A percentile compares a stretch with the other conserved stretches of the same genome.
These are phyloP conservation scores for Luehdorfia chinensis DNA, from an alignment of 1,140 invertebrate species.

Conservation along the genomic window DNA sequence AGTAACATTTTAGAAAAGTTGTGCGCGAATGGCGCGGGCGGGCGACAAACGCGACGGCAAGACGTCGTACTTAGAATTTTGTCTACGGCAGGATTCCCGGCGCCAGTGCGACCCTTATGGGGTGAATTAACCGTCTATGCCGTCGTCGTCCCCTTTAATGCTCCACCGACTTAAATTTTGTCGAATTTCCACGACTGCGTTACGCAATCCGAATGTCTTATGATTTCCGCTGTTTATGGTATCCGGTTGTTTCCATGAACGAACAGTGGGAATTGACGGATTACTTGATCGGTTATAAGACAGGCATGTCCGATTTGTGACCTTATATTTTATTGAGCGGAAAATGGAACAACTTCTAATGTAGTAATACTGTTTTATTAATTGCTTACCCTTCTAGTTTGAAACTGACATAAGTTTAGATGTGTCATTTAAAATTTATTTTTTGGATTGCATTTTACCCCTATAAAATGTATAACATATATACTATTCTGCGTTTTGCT, in stretches of 20 bases:
- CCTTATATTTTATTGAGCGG: no score
- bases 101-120: constrained; percentile 72
- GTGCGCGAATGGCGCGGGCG: background rate
- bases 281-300: background rate
- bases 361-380: no score
- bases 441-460: no score
- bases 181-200: constrained; percentile 67
- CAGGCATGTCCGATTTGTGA: no score
- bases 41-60: constrained; percentile 26
- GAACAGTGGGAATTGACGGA: background rate
- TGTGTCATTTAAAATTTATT: no score
- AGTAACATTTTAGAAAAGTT: constrained; percentile 13
- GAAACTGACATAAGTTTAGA: no score
- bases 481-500: no score
- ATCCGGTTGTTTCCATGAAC: background rate
- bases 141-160: constrained; percentile 67
- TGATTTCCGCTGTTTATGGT: constrained; percentile 43
- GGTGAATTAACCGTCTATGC: constrained; percentile 72
- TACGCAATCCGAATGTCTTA: constrained; percentile 65
- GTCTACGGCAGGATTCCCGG: constrained; percentile 68
- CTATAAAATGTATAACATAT: no score
- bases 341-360: no score
- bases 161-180: constrained; percentile 71
- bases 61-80: constrained; percentile 65
- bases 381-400: no score